Evolutionary conservation across 2,113 vertebrate species (phyloP), one percentile per base, ranked within the genome.

Genomic region (Sapajus apella): DNA sequence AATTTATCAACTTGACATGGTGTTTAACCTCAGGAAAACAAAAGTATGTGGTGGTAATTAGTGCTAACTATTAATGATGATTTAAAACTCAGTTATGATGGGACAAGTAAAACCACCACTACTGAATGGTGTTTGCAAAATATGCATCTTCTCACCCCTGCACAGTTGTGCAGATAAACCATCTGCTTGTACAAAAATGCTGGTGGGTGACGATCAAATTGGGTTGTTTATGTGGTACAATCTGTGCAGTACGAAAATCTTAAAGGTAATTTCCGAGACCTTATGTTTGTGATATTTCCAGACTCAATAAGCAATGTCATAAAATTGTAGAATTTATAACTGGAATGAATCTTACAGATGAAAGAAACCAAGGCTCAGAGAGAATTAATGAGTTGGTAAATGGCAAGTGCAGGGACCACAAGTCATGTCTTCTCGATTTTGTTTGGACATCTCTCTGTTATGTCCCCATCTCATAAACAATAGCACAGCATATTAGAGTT

Each of bases 241-340:
- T 95, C 72, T 95, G 82, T 88, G 58, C 32, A 81, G 52, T 47
- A 87, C 0, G 2, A 86, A 85, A 94, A 91, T 47, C 88, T 77
- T 97, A 95, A 97, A 92, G 94, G 70, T 90, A 94, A 91, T 96
- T 93, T 87, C 96, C 76, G 83, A 94, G 88, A 82, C 87, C 81
- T 95, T 92, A 88, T 86, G 88, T 92, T 97, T 95, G 89, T 94
- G 73, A 91, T 96, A 93, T 96, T 94, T 97, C 93, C 93, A 93
- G 72, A 91, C 89, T 95, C 81, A 87, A 79, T 95, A 91, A 97
- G 72, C 21, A 92, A n/a, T 89, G 30, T 87, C 90, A 95, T 92
- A 91, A 96, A 94, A 56, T 43, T 1, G 2, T 50, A 77, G 45
- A 90, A 80, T 96, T 96, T 72, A 93, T 52, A 96, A 73, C 25